Evolutionary conservation across 2,113 vertebrate genomes (phyloP), one percentile per base, ranked within the genome.

Genomic region (Myotis brandtii): DNA sequence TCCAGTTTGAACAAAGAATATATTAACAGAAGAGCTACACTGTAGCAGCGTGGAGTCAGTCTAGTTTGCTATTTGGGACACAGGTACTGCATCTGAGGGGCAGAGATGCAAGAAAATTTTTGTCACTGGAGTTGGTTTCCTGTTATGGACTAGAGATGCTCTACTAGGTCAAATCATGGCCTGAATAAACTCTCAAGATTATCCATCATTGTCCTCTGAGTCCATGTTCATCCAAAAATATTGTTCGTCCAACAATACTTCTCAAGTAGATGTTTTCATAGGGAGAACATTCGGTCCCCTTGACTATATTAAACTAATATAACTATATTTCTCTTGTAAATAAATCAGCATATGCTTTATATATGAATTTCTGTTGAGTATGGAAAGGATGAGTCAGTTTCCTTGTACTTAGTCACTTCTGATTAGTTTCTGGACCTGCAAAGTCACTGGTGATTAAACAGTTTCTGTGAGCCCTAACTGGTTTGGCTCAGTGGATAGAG

Each of bases 361-460:
- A 21, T 43, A 48, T 20, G n/a, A 85, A 52, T 64, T 56, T 84
- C 43, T 92, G 23, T 27, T 76, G 62, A 86, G 73, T 34, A 75
- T 20, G 30, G 21, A 90, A 75, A 93, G 6, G 48, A 37, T 30
- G 59, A 94, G 72, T 54, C 18, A 18, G 18, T 70, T 92, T 14
- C 16, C 17, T 34, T 85, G 54, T 67, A 89, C 34, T 86, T 9
- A 76, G 18, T 91, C 11, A 76, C 30, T 77, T 91, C 30, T 70
- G 37, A 40, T 92, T 86, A 95, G 46, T 89, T 93, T 86, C 37
- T 83, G 67, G 32, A 73, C n/a, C n/a, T 86, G 43, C 83, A 75
- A 88, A 91, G 59, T 77, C n/a, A 86, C 30, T 43, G 90, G 6
- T 40, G 12, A 89, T 80, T 80, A 40, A 89, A 64, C 2, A 87